Evolutionary conservation across 2,797 vertebrate genomes (phyloP).

Genomic region (Hephaestus fuliginosus): DNA sequence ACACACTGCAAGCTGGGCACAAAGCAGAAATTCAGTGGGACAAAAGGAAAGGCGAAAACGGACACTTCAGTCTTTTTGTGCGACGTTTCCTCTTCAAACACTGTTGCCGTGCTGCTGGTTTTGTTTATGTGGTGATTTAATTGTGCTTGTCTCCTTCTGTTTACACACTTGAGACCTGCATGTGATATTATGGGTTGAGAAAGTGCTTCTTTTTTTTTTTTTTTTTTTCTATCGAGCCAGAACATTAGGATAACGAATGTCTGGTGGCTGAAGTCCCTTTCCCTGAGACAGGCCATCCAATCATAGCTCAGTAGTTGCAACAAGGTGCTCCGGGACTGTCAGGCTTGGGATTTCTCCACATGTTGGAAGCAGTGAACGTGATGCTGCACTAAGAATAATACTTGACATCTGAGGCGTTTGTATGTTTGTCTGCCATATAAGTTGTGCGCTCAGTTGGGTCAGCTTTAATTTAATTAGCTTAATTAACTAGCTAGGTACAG

Average conservation of each 20-base stretch:
- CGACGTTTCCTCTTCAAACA: constrained; percentile 10
- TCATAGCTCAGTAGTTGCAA: not conserved
- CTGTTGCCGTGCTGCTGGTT: not conserved
- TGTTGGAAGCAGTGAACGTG: not conserved
- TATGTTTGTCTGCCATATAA: not conserved
- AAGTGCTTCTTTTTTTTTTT: not conserved
- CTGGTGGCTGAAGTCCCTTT: too few relatives aligned
- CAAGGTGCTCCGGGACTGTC: not conserved
- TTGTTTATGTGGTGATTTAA: constrained; percentile 22
- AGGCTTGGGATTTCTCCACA: not conserved
- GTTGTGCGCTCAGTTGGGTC: too few relatives aligned
- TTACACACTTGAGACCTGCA: not conserved
- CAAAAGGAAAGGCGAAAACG: constrained; percentile 33
- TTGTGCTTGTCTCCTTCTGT: constrained; percentile 11
- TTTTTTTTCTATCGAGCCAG: not conserved
- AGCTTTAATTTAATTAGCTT: not conserved
- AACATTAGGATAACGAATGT: not conserved
- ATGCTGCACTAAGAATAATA: not conserved
- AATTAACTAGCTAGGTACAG: not conserved
- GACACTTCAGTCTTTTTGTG: constrained; percentile 29
- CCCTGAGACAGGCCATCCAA: not conserved
- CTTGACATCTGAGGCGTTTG: not conserved
- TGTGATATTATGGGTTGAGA: constrained; percentile 1
- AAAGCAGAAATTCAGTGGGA: constrained; percentile 44
- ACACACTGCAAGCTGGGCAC: constrained; percentile 61